Evolutionary conservation across 1,140 invertebrate genomes (phyloP), one percentile per base, ranked within the genome.

Genomic region (Drosophila azteca): DNA sequence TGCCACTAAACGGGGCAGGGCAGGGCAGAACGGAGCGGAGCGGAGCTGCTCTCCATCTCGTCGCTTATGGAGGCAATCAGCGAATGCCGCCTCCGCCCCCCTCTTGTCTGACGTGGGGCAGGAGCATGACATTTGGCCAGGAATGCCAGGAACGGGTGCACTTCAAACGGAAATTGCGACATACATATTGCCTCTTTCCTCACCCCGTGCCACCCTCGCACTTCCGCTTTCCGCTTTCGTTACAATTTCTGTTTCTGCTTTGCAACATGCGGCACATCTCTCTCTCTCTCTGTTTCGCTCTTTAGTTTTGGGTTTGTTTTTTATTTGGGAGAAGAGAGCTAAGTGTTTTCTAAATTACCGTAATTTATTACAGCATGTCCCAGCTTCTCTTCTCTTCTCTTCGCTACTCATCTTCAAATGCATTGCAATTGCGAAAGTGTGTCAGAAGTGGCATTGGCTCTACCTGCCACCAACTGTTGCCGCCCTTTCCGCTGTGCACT

Each of bases 261-360:
- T 68, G 63, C 75, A 79, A 59, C 58, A 59, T 64, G 46, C 24
- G 35, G 45, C 71, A 77, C 71, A 62, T 55, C 76, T 76, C 71
- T 13, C 75, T 20, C 22, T 13, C 67, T 70, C 51, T 44, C 26
- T 66, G 15, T 55, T n/a, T 70, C 51, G 39, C 26, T 66, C 22
- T 55, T n/a, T 44, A 15, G 51, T 2, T 63, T 8, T 20, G 17
- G 17, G 17, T 31, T 31, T 24, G 29, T 48, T 6, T 11, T 20
- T 3, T 13, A 31, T 13, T 51, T 41, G 8, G 31, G 31, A 3
- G 8, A 53, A 11, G 31, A 29, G 17, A 39, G 61, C 67, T 74
- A 85, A 80, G 79, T 77, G 79, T 77, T 82, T 80, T 80, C 65
- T 60, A 80, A 85, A 85, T 85, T 84, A 77, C 81, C 52, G 81